Conservation (phyloP, 2,113 vertebrate species). For the Muscicapa adusta region DNA sequence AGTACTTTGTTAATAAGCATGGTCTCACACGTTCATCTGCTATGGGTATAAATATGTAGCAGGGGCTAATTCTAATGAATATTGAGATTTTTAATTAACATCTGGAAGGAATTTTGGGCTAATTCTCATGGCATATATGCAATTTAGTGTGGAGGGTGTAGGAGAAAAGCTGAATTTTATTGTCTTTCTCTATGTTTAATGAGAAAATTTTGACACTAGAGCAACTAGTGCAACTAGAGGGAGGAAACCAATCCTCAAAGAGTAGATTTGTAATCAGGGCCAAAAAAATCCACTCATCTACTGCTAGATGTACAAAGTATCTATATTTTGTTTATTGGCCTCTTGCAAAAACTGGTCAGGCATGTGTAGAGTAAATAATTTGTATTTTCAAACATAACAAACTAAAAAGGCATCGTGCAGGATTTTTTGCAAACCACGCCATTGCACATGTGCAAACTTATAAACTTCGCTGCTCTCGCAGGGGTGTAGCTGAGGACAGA, state of each 20-base stretch:
- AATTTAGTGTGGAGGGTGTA: not conserved
- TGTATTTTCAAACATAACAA: not conserved
- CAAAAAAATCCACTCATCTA: not conserved
- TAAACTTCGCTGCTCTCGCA: not conserved
- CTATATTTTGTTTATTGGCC: not conserved
- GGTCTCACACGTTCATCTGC: not conserved
- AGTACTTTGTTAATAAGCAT: not conserved
- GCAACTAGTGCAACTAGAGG: not conserved
- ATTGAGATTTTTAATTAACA: slow-evolving; percentile 3
- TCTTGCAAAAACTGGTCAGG: not conserved
- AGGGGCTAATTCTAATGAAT: not conserved
- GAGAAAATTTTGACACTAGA: not conserved
- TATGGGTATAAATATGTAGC: not conserved
- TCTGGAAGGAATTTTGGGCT: not conserved
- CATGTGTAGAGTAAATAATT: not conserved
- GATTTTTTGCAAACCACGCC: not conserved
- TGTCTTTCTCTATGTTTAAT: not conserved
- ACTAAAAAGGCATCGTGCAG: not conserved
- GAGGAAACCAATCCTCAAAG: not conserved
- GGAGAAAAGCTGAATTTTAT: not conserved
- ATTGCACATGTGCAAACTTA: not conserved
- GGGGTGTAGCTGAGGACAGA: slow-evolving; percentile 40
- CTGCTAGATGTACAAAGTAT: not conserved
- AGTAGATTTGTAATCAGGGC: not conserved
- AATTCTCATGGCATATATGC: not conserved